A percentile compares a stretch with the other conserved stretches of the same genome.
These are phyloP conservation scores for Protobothrops mucrosquamatus DNA, from an alignment of 2,113 vertebrate genomes.

Conservation along the genomic window DNA sequence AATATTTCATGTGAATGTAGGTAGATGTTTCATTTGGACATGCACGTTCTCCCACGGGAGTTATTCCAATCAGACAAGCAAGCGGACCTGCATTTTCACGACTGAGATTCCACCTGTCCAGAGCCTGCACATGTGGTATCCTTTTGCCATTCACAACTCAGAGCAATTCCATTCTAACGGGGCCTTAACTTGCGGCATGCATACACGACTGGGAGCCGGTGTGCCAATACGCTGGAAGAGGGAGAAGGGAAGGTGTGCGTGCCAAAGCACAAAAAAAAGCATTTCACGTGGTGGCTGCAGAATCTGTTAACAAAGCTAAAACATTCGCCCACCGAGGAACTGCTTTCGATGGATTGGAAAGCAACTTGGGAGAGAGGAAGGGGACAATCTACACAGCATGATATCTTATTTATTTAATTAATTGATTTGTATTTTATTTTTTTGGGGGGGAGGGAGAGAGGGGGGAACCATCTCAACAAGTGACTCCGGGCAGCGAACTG, in stretches of 20 bases:
- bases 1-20: background rate
- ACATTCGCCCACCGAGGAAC: fast-evolving
- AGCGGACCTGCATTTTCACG: background rate
- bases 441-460: no score
- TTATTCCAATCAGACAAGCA: background rate
- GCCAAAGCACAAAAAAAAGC: fast-evolving
- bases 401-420: background rate
- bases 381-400: fast-evolving
- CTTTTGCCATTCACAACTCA: background rate
- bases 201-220: background rate
- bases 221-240: background rate
- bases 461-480: background rate
- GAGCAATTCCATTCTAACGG: background rate
- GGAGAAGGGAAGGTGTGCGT: background rate
- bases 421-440: background rate
- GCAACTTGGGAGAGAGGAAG: fast-evolving
- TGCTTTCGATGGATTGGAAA: background rate
- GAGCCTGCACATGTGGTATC: background rate
- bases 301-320: fast-evolving
- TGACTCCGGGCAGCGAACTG: background rate
- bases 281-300: fast-evolving
- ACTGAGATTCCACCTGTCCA: background rate
- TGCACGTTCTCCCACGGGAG: background rate
- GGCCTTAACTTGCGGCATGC: background rate
- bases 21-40: background rate